phyloP scores from a whole-genome alignment of 37 sponge, comb jelly and placozoan species.

The Axinella damicornis region DNA sequence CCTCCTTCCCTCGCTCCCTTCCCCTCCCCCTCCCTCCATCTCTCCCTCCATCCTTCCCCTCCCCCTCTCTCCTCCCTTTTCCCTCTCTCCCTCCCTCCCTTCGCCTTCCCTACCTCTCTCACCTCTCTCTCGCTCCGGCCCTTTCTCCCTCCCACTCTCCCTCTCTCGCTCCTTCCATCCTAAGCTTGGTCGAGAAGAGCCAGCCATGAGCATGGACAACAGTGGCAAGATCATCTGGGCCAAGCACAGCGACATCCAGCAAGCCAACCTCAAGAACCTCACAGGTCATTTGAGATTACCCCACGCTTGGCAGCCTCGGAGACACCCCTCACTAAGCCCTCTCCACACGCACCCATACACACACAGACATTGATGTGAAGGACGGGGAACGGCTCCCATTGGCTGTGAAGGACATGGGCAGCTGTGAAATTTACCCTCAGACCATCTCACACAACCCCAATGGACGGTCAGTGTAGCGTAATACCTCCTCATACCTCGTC shows the following conservation, averaged over 20 bases:
- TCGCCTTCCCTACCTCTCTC: too few species aligned
- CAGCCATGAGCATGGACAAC: slow-evolving; percentile 99
- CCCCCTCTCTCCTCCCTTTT: too few species aligned
- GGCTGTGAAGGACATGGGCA: slow-evolving; percentile 96
- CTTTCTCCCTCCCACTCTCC: background rate
- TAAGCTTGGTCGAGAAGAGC: slow-evolving; percentile 98
- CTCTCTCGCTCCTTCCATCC: background rate
- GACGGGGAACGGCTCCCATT: slow-evolving; percentile 96
- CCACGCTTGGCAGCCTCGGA: too few species aligned
- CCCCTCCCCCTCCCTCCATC: too few species aligned
- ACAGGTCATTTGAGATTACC: background rate
- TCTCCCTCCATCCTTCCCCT: too few species aligned
- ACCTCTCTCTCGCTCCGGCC: background rate
- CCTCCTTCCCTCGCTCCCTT: background rate
- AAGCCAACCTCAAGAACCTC: slow-evolving; percentile 93
- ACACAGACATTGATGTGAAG: slow-evolving; percentile 74
- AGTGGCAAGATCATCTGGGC: slow-evolving; percentile 97
- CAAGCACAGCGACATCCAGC: slow-evolving; percentile 96
- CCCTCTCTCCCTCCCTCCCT: too few species aligned
- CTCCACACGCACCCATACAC: background rate
- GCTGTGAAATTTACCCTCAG: slow-evolving; percentile 98
- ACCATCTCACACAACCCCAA: slow-evolving; percentile 94
- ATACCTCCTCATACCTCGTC: background rate
- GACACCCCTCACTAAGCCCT: too few species aligned
- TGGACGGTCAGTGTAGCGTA: slow-evolving; percentile 77